Evolutionary conservation across 2,113 vertebrate genomes (phyloP).

Genomic region (Dicerorhinus sumatrensis): DNA sequence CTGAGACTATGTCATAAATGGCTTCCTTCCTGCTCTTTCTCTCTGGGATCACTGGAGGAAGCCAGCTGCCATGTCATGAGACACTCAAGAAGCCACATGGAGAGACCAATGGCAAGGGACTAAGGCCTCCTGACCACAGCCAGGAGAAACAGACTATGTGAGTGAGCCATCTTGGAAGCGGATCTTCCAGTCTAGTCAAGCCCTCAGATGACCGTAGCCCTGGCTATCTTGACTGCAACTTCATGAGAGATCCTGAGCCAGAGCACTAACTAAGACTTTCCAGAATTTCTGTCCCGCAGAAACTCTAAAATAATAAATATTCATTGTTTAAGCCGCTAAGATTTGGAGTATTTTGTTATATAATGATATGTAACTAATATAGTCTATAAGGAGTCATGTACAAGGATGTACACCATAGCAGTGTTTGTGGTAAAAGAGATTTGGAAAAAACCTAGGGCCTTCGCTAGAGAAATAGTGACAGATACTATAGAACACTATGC

Average conservation of each 20-base stretch:
- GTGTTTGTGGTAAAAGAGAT: neutral
- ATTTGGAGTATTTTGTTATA: neutral
- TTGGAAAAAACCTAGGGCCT: neutral
- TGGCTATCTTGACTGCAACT: neutral
- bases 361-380: neutral
- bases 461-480: neutral
- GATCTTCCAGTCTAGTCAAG: neutral
- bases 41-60: neutral
- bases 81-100: neutral
- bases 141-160: neutral
- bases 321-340: conserved; percentile 40
- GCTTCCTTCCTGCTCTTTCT: neutral
- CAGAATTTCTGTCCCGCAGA: neutral
- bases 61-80: neutral
- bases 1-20: neutral
- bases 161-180: neutral
- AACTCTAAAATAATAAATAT: conserved; percentile 45
- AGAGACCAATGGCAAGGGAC: neutral
- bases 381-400: neutral
- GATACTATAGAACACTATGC: neutral
- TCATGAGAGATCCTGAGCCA: neutral
- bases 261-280: conserved; percentile 1
- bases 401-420: neutral
- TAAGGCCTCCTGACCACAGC: neutral
- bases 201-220: neutral